Percentiles rank a stretch among this genome's conserved stretches.
Evolutionary conservation across 1,140 invertebrate species (phyloP).

Genomic region (Aphelinus certus): DNA sequence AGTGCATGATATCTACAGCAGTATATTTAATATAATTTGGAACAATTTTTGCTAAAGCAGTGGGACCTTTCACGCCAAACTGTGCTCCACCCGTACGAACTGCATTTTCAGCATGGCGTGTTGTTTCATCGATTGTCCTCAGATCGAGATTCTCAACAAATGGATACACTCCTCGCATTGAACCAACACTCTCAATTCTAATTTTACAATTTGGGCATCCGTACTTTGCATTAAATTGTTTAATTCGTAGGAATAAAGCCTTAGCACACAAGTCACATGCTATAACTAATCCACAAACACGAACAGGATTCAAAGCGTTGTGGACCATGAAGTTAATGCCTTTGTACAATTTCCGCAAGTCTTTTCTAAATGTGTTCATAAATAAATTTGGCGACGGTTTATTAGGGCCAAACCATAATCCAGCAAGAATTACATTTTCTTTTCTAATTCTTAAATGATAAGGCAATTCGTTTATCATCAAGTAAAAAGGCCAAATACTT

Average conservation of each 20-base stretch:
- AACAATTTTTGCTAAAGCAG: slow-evolving; percentile 22
- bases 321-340: background rate
- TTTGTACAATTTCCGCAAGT: background rate
- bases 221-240: slow-evolving; percentile 29
- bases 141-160: slow-evolving; percentile 19
- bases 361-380: background rate
- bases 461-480: background rate
- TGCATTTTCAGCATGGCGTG: slow-evolving; percentile 24
- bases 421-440: slow-evolving; percentile 2
- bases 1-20: slow-evolving; percentile 42
- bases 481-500: background rate
- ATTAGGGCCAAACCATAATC: background rate
- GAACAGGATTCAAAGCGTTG: background rate
- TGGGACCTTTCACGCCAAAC: slow-evolving; percentile 40
- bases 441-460: slow-evolving; percentile 1
- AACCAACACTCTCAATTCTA: background rate
- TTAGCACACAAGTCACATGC: slow-evolving; percentile 13
- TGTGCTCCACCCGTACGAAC: background rate
- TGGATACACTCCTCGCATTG: slow-evolving; percentile 16
- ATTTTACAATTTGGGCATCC: slow-evolving; percentile 34
- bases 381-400: background rate
- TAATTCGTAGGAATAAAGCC: slow-evolving; percentile 30
- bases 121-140: slow-evolving; percentile 35
- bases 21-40: slow-evolving; percentile 28
- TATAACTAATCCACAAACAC: background rate